Conservation (phyloP, 1,140 invertebrate species). For the Harpegnathos saltator region DNA sequence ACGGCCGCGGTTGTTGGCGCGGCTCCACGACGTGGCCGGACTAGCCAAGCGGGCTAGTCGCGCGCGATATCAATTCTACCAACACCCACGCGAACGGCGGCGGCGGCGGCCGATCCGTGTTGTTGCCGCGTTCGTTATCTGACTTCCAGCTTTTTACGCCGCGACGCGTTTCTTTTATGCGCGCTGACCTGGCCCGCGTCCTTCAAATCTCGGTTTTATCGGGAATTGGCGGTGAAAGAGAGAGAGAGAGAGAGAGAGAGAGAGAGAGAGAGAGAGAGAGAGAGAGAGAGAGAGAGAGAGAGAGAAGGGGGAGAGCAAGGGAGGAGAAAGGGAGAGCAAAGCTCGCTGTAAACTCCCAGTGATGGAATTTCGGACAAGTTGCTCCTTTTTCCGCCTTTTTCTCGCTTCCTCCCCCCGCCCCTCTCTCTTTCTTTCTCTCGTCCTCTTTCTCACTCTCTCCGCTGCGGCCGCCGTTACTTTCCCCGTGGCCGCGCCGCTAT, state of each 20-base stretch:
- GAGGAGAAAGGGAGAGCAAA: not conserved
- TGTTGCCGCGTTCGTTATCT: constrained; percentile 55
- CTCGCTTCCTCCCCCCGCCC: not conserved
- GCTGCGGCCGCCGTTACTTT: constrained; percentile 43
- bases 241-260: not conserved
- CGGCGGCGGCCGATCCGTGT: constrained; percentile 7
- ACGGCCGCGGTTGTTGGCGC: constrained; percentile 65
- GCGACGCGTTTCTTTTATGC: constrained; percentile 30
- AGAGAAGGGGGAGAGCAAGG: not conserved
- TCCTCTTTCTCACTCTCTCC: constrained; percentile 29
- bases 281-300: not conserved
- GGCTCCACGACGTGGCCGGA: constrained; percentile 64
- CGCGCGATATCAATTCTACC: constrained; percentile 67
- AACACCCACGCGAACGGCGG: constrained; percentile 56
- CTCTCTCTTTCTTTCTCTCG: not conserved
- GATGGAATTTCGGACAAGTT: constrained; percentile 47
- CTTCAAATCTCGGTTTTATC: constrained; percentile 65
- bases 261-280: not conserved
- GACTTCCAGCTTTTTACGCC: constrained; percentile 51
- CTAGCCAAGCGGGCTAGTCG: constrained; percentile 71
- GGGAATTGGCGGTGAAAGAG: constrained; percentile 6
- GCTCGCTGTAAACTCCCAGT: constrained; percentile 5
- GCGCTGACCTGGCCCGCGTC: constrained; percentile 3
- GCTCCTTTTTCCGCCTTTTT: not conserved
- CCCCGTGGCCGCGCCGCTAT: constrained; percentile 28